Evolutionary conservation across 2,888 invertebrate species (phyloP), one percentile per base, ranked within the genome.

Genomic region (Caradrina kadenii): DNA sequence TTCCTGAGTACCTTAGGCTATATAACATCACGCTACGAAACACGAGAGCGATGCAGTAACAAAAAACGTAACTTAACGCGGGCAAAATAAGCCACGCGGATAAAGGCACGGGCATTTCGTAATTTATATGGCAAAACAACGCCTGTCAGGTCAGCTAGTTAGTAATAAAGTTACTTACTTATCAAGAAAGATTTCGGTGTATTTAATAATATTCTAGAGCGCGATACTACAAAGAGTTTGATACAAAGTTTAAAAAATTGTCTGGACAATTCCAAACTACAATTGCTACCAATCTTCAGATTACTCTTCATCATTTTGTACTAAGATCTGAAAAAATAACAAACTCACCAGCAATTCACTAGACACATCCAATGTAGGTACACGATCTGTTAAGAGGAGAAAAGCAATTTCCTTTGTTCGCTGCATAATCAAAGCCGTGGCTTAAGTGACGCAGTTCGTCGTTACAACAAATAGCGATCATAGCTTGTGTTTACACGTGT

Each of bases 391-490:
- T 68, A 60, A 69, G 76, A 73, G 31, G 31, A 76, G 48, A 69
- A 60, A 45, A 60, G 60, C 60, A 60, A 69, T 76, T 60, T 50
- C 45, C 73, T 61, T 73, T 76, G 73, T 60, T 73, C 76, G 15
- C 45, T 61, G 70, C 35, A 59, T 73, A 73, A 69, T 70, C 49
- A 69, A 60, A 55, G 60, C 69, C 59, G 42, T 19, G 31, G 22
- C 39, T 68, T 69, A 49, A 59, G 49, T 49, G 59, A 69, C 42
- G 67, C 49, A 69, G 76, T 72, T 76, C 59, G 72, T 59, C 69
- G 42, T 75, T 45, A 45, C 68, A 59, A 73, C 42, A 21, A 69
- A 69, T 59, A 59, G 59, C 69, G 53, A 49, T 69, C 22, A 73
- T 72, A 73, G 69, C 69, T 49, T 69, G 22, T 49, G 49, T 69